Evolutionary conservation across 1,140 invertebrate species (phyloP).

Genomic region (Thaumetopoea pityocampa): DNA sequence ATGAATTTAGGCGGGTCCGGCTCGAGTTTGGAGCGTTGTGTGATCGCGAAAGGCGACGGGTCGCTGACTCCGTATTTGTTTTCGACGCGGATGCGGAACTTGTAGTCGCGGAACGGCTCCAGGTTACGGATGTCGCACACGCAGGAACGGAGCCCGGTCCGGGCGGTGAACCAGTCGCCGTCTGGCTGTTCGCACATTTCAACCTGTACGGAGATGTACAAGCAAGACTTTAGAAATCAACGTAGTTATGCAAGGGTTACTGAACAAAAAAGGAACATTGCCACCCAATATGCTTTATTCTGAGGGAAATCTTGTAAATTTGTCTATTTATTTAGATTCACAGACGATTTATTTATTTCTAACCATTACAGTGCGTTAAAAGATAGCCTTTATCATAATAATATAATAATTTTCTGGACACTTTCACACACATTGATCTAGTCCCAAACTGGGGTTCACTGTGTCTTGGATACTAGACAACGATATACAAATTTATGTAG

Average conservation of each 20-base stretch:
- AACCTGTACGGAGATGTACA: conserved; percentile 67
- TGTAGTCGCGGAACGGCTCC: conserved; percentile 92
- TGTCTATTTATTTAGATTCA: no score
- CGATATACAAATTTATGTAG: no score
- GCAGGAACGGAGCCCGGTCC: conserved; percentile 88
- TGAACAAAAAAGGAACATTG: no score
- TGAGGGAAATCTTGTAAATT: no score
- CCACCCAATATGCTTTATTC: no score
- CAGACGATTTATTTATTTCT: no score
- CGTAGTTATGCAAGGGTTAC: neutral
- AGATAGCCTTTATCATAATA: no score
- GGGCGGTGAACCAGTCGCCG: conserved; percentile 91
- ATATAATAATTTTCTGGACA: no score
- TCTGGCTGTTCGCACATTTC: conserved; percentile 94
- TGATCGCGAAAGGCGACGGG: conserved; percentile 91
- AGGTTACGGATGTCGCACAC: conserved; percentile 89
- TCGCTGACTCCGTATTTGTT: conserved; percentile 98
- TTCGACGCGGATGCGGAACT: conserved; percentile 94
- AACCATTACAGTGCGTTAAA: no score
- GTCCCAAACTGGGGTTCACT: no score
- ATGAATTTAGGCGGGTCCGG: conserved; percentile 87
- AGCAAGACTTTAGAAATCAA: neutral
- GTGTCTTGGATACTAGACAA: no score
- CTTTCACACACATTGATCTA: no score
- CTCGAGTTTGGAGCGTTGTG: conserved; percentile 87